phyloP scores from a whole-genome alignment of 2,888 invertebrate species.

The Chrysopilus asiliformis region DNA sequence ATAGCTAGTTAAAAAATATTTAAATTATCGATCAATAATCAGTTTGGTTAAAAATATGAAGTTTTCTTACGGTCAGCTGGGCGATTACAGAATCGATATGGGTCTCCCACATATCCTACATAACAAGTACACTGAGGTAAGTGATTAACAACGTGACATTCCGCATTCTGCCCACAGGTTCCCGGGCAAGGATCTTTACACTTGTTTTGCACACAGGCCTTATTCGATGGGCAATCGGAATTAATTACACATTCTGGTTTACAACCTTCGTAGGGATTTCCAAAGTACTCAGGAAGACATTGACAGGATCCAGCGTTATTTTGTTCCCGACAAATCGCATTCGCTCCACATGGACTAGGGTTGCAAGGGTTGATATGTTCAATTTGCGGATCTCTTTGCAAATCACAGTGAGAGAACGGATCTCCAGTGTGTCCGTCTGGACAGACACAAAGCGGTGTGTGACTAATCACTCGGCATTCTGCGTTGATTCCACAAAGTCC shows the following conservation, averaged over 20 bases:
- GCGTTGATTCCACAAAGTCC: slow-evolving; percentile 48
- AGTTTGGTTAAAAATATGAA: slow-evolving; percentile 43
- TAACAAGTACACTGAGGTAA: slow-evolving; percentile 54
- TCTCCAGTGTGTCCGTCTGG: slow-evolving; percentile 51
- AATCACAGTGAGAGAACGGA: slow-evolving; percentile 39
- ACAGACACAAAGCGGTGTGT: slow-evolving; percentile 45
- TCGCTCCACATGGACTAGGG: slow-evolving; percentile 65
- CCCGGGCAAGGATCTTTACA: slow-evolving; percentile 68
- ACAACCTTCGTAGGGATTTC: slow-evolving; percentile 65
- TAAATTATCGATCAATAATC: not conserved
- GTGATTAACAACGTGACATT: slow-evolving; percentile 59
- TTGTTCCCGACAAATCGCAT: slow-evolving; percentile 54
- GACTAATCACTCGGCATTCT: slow-evolving; percentile 43
- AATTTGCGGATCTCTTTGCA: slow-evolving; percentile 17
- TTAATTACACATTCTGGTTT: slow-evolving; percentile 60
- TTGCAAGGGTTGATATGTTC: slow-evolving; percentile 41
- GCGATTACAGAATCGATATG: slow-evolving; percentile 49
- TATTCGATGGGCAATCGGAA: slow-evolving; percentile 55
- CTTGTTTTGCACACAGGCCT: slow-evolving; percentile 55
- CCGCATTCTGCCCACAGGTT: slow-evolving; percentile 60
- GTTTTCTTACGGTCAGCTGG: slow-evolving; percentile 37
- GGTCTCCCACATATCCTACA: slow-evolving; percentile 60
- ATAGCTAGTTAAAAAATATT: slow-evolving; percentile 14
- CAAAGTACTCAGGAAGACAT: slow-evolving; percentile 55
- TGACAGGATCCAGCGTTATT: slow-evolving; percentile 51